Evolutionary conservation across 2,113 vertebrate species (phyloP), one percentile per base, ranked within the genome.

Genomic region (Ceuthmochares aereus): DNA sequence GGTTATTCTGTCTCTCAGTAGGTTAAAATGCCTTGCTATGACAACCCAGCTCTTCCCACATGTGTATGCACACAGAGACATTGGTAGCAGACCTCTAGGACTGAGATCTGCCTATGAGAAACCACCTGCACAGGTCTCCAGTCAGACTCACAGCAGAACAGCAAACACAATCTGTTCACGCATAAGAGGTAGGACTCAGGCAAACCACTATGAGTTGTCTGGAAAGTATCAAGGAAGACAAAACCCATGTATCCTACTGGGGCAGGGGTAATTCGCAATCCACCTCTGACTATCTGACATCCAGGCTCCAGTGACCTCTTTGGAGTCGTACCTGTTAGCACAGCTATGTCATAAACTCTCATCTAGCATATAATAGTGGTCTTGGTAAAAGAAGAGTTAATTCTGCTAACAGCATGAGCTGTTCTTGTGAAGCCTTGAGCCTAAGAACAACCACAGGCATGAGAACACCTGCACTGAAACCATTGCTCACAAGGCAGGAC

Each of bases 381-480:
- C 23, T 49, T 7, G 22, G 40, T 23, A 42, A 58, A 64, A 75
- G 20, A n/a, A 14, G 14, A 70, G 54, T 74, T 58, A 27, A 40
- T 45, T 45, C 64, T 77, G 8, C 43, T 32, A 81, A n/a, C 16
- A 51, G 69, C 51, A 58, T 1, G 22, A 36, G n/a, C 36, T 45
- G 5, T 1, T 6, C 58, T 23, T 74, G 54, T 58, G 54, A 27
- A 83, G 49, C 40, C 51, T 56, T 0, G 0, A 55, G 63, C 59
- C 76, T 69, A n/a, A 8, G 18, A 0, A 1, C 67, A 58, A 17
- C 40, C 27, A 17, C 0, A 2, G 47, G 34, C 62, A 26, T 4
- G 55, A 51, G 42, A 67, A 20, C 0, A 0, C 30, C 67, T 43
- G 63, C 43, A 30, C 62, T 40, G 76, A 42, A 8, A 58, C 68